phyloP scores from a whole-genome alignment of 92 coral and sea anemone genomes.

The Porites divaricata region DNA sequence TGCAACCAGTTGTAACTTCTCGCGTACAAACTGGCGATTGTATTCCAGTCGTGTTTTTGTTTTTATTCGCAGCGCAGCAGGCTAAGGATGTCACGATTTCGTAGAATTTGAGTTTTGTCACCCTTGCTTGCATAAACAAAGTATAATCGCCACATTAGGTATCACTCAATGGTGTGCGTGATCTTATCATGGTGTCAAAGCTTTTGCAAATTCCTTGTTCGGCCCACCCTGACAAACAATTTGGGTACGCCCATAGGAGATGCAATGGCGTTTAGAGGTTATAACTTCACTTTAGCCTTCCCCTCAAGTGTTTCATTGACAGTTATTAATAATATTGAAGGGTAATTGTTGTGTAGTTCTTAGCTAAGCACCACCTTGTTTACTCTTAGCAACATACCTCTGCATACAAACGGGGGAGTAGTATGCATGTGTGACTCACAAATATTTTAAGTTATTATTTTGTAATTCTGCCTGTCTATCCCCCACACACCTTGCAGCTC shows the following conservation, averaged over 20 bases:
- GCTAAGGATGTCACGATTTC: slow-evolving; percentile 14
- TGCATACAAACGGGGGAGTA: neutral
- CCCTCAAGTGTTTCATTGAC: neutral
- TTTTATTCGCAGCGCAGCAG: slow-evolving; percentile 6
- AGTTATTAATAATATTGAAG: slow-evolving; percentile 6
- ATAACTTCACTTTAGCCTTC: neutral
- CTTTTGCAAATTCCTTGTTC: slow-evolving; percentile 13
- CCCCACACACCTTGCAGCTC: neutral
- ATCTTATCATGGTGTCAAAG: slow-evolving; percentile 16
- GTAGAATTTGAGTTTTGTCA: slow-evolving; percentile 10
- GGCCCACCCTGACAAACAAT: slow-evolving; percentile 12
- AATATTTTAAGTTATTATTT: too few relatives aligned
- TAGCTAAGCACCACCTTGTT: slow-evolving; percentile 9
- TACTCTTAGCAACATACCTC: neutral
- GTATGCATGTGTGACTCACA: neutral
- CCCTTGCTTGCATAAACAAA: slow-evolving; percentile 8
- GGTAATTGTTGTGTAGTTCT: neutral
- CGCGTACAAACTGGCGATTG: neutral
- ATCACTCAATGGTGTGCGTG: slow-evolving; percentile 9
- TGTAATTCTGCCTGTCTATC: neutral
- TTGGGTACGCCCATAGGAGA: neutral
- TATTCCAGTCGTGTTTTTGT: slow-evolving; percentile 8
- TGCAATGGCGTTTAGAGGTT: neutral
- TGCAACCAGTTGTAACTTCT: neutral
- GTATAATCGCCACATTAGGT: slow-evolving; percentile 18